A percentile compares a stretch with the other conserved stretches of the same genome.
phyloP scores from a whole-genome alignment of 2,888 invertebrate genomes.

The Anthophora plumipes region DNA sequence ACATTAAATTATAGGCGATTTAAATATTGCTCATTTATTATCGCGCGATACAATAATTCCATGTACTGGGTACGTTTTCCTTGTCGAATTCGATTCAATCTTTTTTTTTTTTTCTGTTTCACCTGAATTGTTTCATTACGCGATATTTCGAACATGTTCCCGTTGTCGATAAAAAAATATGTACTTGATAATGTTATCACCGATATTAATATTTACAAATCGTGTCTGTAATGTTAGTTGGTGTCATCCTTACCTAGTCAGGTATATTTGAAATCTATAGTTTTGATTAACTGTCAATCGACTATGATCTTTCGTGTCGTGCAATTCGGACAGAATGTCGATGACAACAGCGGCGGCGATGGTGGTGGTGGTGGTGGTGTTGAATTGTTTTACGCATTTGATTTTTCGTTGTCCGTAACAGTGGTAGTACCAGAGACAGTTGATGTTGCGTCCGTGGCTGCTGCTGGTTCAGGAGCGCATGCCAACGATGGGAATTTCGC shows the following conservation, averaged over 20 bases:
- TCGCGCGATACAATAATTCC: constrained; percentile 22
- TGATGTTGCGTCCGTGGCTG: constrained; percentile 86
- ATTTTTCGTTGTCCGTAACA: constrained; percentile 88
- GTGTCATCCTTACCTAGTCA: constrained; percentile 9
- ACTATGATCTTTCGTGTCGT: not conserved
- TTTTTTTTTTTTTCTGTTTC: too few species aligned
- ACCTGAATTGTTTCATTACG: too few species aligned
- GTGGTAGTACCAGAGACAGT: constrained; percentile 90
- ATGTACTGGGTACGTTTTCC: constrained; percentile 12
- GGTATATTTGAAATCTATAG: constrained; percentile 10
- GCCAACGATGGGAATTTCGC: constrained; percentile 92
- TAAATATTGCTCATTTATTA: constrained; percentile 43
- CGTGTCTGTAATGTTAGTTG: constrained; percentile 48
- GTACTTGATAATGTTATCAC: constrained; percentile 16
- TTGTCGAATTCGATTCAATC: constrained; percentile 4
- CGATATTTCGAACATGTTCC: not conserved
- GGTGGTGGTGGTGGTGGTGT: too few species aligned
- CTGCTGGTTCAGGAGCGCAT: constrained; percentile 85
- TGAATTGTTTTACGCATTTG: constrained; percentile 86
- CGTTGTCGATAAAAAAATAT: constrained; percentile 13
- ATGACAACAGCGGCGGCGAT: too few species aligned
- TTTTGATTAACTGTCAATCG: not conserved
- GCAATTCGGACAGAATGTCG: not conserved
- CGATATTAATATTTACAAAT: constrained; percentile 46
- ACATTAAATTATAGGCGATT: constrained; percentile 70